These are phyloP conservation scores for Gymnocephalus cernua DNA, from an alignment of 2,113 vertebrate species.

Conservation along the genomic window DNA sequence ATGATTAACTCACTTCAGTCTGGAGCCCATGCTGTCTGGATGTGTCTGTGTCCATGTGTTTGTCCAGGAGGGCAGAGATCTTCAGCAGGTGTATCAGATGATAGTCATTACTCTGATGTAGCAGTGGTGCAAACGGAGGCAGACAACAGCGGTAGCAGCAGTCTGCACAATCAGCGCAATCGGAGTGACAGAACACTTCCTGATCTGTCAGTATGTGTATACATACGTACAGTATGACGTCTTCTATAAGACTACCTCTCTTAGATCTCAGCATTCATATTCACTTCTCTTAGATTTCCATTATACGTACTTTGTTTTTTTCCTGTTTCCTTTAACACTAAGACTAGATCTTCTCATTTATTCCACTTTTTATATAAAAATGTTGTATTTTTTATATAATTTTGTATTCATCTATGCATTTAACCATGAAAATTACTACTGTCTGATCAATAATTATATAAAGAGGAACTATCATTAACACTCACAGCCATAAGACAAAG, in stretches of 20 bases:
- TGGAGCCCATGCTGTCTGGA: conserved; percentile 82
- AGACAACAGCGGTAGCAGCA: conserved; percentile 37
- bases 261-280: background rate
- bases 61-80: conserved; percentile 38
- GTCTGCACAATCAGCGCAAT: conserved; percentile 59
- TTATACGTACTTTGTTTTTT: background rate
- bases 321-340: background rate
- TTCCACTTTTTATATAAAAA: no score
- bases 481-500: background rate
- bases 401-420: background rate
- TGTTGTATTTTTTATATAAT: no score
- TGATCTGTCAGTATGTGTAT: conserved; percentile 70
- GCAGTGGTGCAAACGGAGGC: background rate
- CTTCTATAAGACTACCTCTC: conserved; percentile 17
- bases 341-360: background rate
- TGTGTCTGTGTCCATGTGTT: conserved; percentile 73
- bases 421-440: background rate
- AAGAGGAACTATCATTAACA: background rate
- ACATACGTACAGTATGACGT: conserved; percentile 39
- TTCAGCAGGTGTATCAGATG: conserved; percentile 24
- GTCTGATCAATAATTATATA: background rate
- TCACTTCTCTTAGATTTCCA: background rate
- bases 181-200: conserved; percentile 80
- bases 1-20: conserved; percentile 81
- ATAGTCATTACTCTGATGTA: conserved; percentile 28